These are phyloP conservation scores for Peromyscus aztecus DNA, from an alignment of 2,797 vertebrate genomes.

Conservation along the genomic window DNA sequence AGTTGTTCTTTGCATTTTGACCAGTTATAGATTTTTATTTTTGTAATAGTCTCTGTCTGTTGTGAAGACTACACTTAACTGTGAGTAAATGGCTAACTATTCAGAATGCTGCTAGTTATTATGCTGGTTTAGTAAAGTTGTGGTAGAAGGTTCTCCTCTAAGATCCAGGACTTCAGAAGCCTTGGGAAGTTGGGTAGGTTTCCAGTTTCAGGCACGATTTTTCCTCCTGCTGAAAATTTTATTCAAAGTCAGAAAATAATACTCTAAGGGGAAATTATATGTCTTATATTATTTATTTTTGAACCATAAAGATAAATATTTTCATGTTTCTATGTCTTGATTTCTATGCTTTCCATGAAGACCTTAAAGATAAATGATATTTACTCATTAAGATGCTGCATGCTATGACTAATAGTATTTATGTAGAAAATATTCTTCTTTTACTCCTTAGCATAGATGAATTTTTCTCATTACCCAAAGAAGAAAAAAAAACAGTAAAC, in stretches of 20 bases:
- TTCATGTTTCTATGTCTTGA: slow-evolving; percentile 5
- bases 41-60: background rate
- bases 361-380: slow-evolving; percentile 57
- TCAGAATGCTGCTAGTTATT: background rate
- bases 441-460: slow-evolving; percentile 54
- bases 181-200: background rate
- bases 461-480: slow-evolving; percentile 38
- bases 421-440: slow-evolving; percentile 49
- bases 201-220: background rate
- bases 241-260: slow-evolving; percentile 54
- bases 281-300: slow-evolving; percentile 56
- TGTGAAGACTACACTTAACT: background rate
- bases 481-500: slow-evolving; percentile 53
- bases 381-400: slow-evolving; percentile 43
- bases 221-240: background rate
- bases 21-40: background rate
- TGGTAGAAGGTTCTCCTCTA: background rate
- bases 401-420: slow-evolving; percentile 49
- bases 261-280: background rate
- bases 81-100: background rate
- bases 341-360: background rate
- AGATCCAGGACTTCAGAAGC: background rate
- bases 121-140: background rate
- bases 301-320: slow-evolving; percentile 49
- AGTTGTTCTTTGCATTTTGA: no score